Conservation (phyloP, 2,797 vertebrate species). For the Phoeniculus purpureus region DNA sequence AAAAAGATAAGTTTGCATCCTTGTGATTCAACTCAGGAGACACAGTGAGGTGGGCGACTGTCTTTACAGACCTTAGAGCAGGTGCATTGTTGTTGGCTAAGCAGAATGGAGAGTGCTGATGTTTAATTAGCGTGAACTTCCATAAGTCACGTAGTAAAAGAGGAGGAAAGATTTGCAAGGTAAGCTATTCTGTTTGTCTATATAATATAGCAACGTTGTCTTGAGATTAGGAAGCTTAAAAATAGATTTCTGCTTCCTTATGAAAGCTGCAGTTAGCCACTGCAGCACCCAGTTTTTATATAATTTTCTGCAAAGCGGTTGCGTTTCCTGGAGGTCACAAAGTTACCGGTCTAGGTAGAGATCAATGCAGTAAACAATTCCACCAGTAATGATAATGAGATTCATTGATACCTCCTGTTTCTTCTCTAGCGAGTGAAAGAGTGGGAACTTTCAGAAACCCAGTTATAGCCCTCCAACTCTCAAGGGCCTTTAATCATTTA, state of each 20-base stretch:
- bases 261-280: neutral
- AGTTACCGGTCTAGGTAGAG: neutral
- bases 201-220: neutral
- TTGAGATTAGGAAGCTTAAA: neutral
- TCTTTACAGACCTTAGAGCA: conserved; percentile 39
- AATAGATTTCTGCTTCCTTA: neutral
- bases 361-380: neutral
- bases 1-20: neutral
- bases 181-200: conserved; percentile 30
- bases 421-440: neutral
- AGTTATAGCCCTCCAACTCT: neutral
- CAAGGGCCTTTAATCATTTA: neutral
- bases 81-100: conserved; percentile 53
- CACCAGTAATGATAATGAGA: neutral
- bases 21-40: conserved; percentile 4
- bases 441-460: neutral
- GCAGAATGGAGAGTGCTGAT: conserved; percentile 49
- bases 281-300: neutral
- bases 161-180: conserved; percentile 22
- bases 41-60: neutral
- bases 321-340: neutral
- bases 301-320: neutral
- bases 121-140: conserved; percentile 70
- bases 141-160: conserved; percentile 68
- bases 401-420: neutral